Conservation (phyloP, 2,888 invertebrate species). For the Troides aeacus region DNA sequence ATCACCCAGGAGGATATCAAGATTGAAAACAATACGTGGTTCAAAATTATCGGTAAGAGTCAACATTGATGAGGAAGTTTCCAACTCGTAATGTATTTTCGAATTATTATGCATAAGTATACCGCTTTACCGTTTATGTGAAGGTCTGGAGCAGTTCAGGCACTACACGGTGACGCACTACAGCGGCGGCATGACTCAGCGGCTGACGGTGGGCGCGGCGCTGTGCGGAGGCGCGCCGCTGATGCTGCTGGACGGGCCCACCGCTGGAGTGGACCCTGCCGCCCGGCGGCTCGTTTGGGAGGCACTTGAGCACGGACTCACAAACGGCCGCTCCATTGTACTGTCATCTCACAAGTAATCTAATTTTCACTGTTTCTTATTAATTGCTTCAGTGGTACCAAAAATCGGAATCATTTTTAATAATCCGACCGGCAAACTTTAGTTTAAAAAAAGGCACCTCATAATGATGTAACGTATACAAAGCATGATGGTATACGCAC, state of each 20-base stretch:
- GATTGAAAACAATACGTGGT: constrained; percentile 77
- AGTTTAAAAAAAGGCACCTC: too few species aligned
- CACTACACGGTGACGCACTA: constrained; percentile 50
- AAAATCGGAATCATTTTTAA: too few species aligned
- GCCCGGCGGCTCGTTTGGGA: constrained; percentile 82
- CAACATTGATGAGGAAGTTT: neutral
- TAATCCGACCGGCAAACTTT: too few species aligned
- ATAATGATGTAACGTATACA: too few species aligned
- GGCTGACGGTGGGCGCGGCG: constrained; percentile 47
- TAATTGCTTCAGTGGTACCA: too few species aligned
- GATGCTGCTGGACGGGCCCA: constrained; percentile 86
- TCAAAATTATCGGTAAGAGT: constrained; percentile 72
- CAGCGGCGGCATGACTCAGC: constrained; percentile 87
- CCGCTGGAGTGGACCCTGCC: constrained; percentile 83
- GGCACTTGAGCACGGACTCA: constrained; percentile 75
- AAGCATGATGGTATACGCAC: too few species aligned
- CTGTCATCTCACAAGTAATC: constrained; percentile 31
- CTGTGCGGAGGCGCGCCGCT: constrained; percentile 60
- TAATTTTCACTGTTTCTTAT: neutral
- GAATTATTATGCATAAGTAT: too few species aligned
- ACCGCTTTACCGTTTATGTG: neutral
- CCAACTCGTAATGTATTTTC: neutral
- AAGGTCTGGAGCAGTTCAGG: constrained; percentile 31
- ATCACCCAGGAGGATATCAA: constrained; percentile 64
- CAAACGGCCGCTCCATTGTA: constrained; percentile 79